Percentiles rank a stretch among this genome's conserved stretches.
Evolutionary conservation across 2,888 invertebrate genomes (phyloP).

Genomic region (Drosophila birchii): DNA sequence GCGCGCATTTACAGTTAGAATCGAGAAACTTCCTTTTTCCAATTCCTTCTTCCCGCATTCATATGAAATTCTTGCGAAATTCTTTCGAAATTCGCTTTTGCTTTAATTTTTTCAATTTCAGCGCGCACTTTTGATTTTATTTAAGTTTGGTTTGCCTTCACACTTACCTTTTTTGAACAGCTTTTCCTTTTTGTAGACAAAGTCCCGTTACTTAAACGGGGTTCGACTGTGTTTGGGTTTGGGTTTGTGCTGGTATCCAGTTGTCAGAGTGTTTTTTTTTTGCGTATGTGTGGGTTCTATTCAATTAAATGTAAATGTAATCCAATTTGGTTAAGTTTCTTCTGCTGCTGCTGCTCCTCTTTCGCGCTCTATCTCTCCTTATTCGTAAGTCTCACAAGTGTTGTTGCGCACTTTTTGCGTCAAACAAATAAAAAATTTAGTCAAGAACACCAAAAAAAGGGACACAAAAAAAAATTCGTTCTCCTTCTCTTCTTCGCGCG

Average conservation of each 20-base stretch:
- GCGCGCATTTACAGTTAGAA: neutral
- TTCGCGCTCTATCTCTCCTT: slow-evolving; percentile 10
- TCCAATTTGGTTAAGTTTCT: slow-evolving; percentile 41
- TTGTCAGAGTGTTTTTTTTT: slow-evolving; percentile 17
- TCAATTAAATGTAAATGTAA: slow-evolving; percentile 44
- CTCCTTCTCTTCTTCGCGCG: slow-evolving; percentile 20
- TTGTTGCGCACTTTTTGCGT: slow-evolving; percentile 42
- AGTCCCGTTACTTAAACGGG: slow-evolving; percentile 11
- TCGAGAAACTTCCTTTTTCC: neutral
- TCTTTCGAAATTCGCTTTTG: neutral
- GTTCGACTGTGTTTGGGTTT: slow-evolving; percentile 6
- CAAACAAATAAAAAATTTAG: slow-evolving; percentile 19
- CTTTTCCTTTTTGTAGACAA: slow-evolving; percentile 1
- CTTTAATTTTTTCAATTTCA: neutral
- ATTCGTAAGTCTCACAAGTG: slow-evolving; percentile 13
- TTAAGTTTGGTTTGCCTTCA: neutral
- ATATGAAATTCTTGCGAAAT: neutral
- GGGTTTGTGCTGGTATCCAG: slow-evolving; percentile 14
- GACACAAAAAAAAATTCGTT: slow-evolving; percentile 42
- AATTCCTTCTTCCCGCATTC: neutral
- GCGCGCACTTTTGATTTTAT: slow-evolving; percentile 7
- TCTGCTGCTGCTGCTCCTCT: slow-evolving; percentile 3
- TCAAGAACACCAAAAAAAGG: slow-evolving; percentile 48
- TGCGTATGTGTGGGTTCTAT: slow-evolving; percentile 20
- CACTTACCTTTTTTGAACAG: slow-evolving; percentile 31